phyloP scores from a whole-genome alignment of 2,113 vertebrate species.

The Grus americana region DNA sequence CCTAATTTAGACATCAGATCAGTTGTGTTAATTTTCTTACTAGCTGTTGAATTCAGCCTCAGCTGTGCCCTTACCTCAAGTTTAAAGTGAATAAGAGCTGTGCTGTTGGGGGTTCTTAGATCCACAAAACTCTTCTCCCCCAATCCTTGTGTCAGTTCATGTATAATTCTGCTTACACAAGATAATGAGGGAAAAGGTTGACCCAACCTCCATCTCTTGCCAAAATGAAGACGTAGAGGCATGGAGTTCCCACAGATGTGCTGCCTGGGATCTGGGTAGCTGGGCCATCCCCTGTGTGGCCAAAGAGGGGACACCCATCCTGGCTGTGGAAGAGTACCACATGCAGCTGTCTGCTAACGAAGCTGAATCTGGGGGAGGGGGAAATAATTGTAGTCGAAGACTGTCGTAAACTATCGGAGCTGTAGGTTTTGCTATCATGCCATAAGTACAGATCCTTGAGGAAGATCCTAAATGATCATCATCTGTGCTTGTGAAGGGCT shows the following conservation, averaged over 20 bases:
- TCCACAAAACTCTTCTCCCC: neutral
- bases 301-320: neutral
- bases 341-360: neutral
- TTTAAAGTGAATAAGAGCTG: neutral
- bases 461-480: neutral
- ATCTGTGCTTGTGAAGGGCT: neutral
- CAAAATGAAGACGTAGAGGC: neutral
- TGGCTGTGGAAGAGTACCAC: no score
- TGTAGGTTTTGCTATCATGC: neutral
- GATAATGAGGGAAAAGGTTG: neutral
- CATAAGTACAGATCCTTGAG: neutral
- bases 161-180: neutral
- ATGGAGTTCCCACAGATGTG: accelerated
- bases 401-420: accelerated
- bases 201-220: neutral
- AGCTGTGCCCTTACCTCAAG: neutral
- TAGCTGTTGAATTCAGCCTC: neutral
- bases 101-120: neutral
- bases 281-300: neutral
- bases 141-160: neutral
- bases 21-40: neutral
- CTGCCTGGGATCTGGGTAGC: neutral
- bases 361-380: neutral
- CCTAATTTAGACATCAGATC: neutral
- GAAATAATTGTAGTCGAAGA: neutral